phyloP scores from a whole-genome alignment of 2,113 vertebrate genomes.

The Dryoscopus gambensis region DNA sequence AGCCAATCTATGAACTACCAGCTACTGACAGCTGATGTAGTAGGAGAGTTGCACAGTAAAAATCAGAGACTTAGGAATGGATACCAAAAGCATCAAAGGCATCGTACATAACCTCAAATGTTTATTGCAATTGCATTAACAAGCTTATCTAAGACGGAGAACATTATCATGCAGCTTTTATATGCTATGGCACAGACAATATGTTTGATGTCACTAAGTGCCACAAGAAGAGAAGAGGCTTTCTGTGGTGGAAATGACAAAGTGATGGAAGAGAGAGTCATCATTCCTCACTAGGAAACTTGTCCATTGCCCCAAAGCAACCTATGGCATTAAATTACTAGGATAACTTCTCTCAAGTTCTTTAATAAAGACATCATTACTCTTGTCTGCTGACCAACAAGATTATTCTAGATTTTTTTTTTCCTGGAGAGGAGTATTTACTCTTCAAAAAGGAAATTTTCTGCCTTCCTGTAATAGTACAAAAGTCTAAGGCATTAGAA shows the following conservation, averaged over 20 bases:
- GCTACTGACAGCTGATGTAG: not conserved
- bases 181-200: not conserved
- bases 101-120: not conserved
- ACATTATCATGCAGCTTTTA: not conserved
- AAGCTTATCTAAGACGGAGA: not conserved
- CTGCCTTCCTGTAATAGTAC: not conserved
- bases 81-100: not conserved
- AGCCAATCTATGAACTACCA: not conserved
- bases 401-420: not conserved
- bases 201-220: not conserved
- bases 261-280: not conserved
- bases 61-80: not conserved
- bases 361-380: not conserved
- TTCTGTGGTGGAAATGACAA: not conserved
- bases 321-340: not conserved
- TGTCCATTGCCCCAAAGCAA: not conserved
- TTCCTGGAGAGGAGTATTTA: not conserved
- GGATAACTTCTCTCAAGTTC: not conserved
- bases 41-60: not conserved
- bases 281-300: not conserved
- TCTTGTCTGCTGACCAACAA: not conserved
- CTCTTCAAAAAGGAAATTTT: not conserved
- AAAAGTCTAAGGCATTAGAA: not conserved
- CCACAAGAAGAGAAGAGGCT: not conserved
- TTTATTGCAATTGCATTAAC: not conserved